A percentile compares a stretch with the other conserved stretches of the same genome.
Conservation (phyloP, 2,797 vertebrate species). For the Poeciliopsis infans region DNA sequence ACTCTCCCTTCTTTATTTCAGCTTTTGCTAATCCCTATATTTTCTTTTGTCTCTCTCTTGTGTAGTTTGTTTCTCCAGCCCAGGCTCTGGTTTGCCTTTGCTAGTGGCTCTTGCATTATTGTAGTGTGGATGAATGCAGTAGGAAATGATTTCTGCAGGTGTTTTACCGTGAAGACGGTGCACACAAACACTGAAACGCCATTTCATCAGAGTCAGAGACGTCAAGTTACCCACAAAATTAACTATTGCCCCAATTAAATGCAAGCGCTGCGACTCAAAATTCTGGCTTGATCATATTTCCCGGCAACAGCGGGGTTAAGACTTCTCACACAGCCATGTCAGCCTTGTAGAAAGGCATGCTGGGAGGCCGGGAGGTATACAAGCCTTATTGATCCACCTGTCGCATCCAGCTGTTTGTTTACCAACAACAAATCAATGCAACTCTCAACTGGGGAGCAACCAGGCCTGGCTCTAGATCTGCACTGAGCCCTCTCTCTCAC, state of each 20-base stretch:
- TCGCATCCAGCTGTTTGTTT: constrained; percentile 83
- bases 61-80: constrained; percentile 51
- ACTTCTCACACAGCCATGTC: constrained; percentile 57
- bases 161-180: neutral
- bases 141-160: neutral
- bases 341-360: constrained; percentile 68
- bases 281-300: constrained; percentile 53
- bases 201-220: constrained; percentile 3
- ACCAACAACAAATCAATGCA: constrained; percentile 86
- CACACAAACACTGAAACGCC: neutral
- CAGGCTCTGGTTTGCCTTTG: constrained; percentile 23
- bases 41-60: constrained; percentile 68
- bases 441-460: constrained; percentile 66
- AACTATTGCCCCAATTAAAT: constrained; percentile 48
- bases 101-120: constrained; percentile 31
- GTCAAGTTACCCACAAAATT: constrained; percentile 14
- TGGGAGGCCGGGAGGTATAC: constrained; percentile 70
- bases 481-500: constrained; percentile 40
- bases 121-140: constrained; percentile 17
- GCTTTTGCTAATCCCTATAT: constrained; percentile 68
- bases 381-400: constrained; percentile 79
- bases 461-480: constrained; percentile 70
- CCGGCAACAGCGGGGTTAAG: constrained; percentile 48
- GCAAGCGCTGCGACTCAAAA: constrained; percentile 22
- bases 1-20: constrained; percentile 54